Evolutionary conservation across 2,888 invertebrate genomes (phyloP).

Genomic region (Dolomedes plantarius): DNA sequence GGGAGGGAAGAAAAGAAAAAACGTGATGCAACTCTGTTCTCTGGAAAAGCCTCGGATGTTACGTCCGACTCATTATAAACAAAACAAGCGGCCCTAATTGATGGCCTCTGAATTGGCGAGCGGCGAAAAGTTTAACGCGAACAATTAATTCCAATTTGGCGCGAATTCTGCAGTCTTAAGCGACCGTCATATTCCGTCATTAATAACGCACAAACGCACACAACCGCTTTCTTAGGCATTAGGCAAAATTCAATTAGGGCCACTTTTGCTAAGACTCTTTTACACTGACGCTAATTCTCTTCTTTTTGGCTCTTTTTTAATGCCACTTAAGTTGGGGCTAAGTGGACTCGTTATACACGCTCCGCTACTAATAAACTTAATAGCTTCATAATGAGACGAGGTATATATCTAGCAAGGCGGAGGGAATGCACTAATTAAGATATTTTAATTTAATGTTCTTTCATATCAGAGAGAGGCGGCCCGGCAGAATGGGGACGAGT

Average conservation of each 20-base stretch:
- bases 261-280: constrained; percentile 61
- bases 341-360: constrained; percentile 70
- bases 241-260: constrained; percentile 65
- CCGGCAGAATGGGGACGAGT: constrained; percentile 50
- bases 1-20: neutral
- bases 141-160: constrained; percentile 71
- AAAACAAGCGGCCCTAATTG: constrained; percentile 47
- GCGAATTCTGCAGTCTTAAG: constrained; percentile 62
- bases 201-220: constrained; percentile 67
- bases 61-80: constrained; percentile 44
- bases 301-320: constrained; percentile 44
- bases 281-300: constrained; percentile 22
- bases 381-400: constrained; percentile 70
- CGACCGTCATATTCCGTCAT: constrained; percentile 65
- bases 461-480: constrained; percentile 56
- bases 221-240: constrained; percentile 70
- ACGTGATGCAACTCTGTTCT: neutral
- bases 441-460: constrained; percentile 71
- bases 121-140: constrained; percentile 70
- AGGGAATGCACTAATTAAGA: constrained; percentile 63
- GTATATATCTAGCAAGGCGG: constrained; percentile 48
- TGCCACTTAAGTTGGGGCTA: constrained; percentile 65
- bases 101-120: constrained; percentile 51
- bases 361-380: constrained; percentile 66
- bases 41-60: neutral